These are phyloP conservation scores for Caprella mutica DNA, from an alignment of 2,888 invertebrate species.

Conservation along the genomic window DNA sequence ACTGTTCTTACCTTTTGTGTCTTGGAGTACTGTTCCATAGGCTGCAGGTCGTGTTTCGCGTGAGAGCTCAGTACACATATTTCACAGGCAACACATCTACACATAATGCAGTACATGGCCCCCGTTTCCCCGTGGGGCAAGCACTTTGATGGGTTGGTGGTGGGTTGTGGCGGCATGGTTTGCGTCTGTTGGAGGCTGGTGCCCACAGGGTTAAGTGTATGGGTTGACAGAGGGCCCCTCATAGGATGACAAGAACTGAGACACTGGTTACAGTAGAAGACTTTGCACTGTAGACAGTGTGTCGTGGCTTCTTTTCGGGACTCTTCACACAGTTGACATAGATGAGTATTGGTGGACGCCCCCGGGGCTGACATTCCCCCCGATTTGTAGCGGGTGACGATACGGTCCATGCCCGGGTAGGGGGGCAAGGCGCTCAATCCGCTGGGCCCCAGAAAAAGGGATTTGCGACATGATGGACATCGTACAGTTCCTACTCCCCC, in stretches of 20 bases:
- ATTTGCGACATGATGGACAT: constrained; percentile 72
- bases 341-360: neutral
- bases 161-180: constrained; percentile 27
- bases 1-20: constrained; percentile 85
- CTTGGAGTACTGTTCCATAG: constrained; percentile 81
- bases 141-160: constrained; percentile 50
- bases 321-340: constrained; percentile 70
- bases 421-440: constrained; percentile 82
- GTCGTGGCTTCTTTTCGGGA: constrained; percentile 63
- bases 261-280: constrained; percentile 29
- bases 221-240: constrained; percentile 36
- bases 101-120: constrained; percentile 79
- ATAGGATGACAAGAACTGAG: constrained; percentile 31
- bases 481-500: constrained; percentile 1
- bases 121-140: constrained; percentile 70
- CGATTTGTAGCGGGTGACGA: constrained; percentile 71
- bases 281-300: constrained; percentile 32
- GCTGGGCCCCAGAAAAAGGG: constrained; percentile 84
- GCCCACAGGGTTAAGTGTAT: constrained; percentile 45
- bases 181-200: constrained; percentile 40
- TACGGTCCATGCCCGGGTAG: constrained; percentile 75
- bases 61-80: constrained; percentile 11
- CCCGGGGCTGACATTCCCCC: constrained; percentile 16
- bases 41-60: constrained; percentile 71
- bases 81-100: constrained; percentile 40